Conservation (phyloP, 2,797 vertebrate genomes). For the Macropodus opercularis region DNA sequence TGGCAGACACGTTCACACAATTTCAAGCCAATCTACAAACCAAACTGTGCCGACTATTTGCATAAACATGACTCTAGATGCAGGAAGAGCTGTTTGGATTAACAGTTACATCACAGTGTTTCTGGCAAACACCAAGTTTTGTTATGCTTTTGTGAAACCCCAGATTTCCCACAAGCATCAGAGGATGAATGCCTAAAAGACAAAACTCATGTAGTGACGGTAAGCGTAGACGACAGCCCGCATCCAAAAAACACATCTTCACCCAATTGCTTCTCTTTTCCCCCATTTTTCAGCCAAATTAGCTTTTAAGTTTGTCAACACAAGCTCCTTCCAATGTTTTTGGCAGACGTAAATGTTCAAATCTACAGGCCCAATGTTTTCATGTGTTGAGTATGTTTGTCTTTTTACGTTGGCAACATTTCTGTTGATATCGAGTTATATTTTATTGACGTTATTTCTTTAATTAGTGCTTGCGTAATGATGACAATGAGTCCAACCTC, state of each 20-base stretch:
- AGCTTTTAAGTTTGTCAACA: neutral
- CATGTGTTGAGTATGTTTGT: neutral
- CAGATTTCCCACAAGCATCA: neutral
- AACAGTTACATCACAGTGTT: neutral
- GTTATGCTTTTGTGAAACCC: neutral
- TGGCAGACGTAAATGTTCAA: neutral
- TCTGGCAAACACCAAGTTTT: neutral
- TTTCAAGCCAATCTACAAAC: slow-evolving; percentile 9
- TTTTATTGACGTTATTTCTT: slow-evolving; percentile 18
- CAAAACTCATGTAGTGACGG: neutral
- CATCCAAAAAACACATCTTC: neutral
- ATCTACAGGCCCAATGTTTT: neutral
- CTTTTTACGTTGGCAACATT: neutral
- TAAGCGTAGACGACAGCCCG: neutral
- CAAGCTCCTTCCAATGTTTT: neutral
- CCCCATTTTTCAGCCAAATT: neutral
- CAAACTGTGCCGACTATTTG: slow-evolving; percentile 10
- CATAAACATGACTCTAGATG: slow-evolving; percentile 11
- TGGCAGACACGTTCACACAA: neutral
- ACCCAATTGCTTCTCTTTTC: neutral
- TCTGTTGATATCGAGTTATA: neutral
- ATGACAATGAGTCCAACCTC: slow-evolving; percentile 33
- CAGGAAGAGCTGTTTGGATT: neutral
- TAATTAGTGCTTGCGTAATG: slow-evolving; percentile 43
- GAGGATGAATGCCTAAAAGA: neutral